A percentile compares a stretch with the other conserved stretches of the same genome.
phyloP scores from a whole-genome alignment of 2,797 vertebrate genomes.

The Centroberyx gerrardi region DNA sequence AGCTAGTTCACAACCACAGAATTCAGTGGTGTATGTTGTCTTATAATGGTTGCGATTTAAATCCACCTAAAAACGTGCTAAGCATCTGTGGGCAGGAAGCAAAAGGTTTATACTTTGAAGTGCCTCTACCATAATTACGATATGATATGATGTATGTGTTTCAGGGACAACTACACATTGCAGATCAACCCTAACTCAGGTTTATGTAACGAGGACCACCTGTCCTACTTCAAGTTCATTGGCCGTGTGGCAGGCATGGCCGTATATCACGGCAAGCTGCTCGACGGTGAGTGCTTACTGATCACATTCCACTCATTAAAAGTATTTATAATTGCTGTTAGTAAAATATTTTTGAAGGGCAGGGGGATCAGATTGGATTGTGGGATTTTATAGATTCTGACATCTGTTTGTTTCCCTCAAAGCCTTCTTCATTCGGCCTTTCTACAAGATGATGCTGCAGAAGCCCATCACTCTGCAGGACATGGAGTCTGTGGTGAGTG shows the following conservation, averaged over 20 bases:
- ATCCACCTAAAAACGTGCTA: background rate
- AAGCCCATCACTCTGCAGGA: slow-evolving; percentile 95
- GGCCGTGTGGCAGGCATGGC: slow-evolving; percentile 99
- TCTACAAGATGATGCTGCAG: slow-evolving; percentile 99
- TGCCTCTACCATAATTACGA: background rate
- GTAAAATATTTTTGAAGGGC: background rate
- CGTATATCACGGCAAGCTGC: slow-evolving; percentile 96
- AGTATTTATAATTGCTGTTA: background rate
- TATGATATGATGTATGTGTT: slow-evolving; percentile 31
- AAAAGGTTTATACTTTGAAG: background rate
- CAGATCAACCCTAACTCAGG: slow-evolving; percentile 99
- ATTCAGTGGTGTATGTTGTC: background rate
- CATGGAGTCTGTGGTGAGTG: slow-evolving; percentile 98
- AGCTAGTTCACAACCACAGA: background rate
- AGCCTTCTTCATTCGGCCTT: slow-evolving; percentile 99
- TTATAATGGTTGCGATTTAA: background rate
- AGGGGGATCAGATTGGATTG: background rate
- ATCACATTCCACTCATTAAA: background rate
- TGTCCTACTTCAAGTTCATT: slow-evolving; percentile 98
- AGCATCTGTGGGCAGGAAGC: background rate
- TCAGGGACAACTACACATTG: slow-evolving; percentile 97
- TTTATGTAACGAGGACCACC: slow-evolving; percentile 97
- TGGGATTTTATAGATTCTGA: slow-evolving; percentile 18
- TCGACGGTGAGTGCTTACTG: slow-evolving; percentile 89
- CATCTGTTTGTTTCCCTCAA: slow-evolving; percentile 34